These are phyloP conservation scores for Parus major DNA, from an alignment of 2,113 vertebrate species.

Conservation along the genomic window DNA sequence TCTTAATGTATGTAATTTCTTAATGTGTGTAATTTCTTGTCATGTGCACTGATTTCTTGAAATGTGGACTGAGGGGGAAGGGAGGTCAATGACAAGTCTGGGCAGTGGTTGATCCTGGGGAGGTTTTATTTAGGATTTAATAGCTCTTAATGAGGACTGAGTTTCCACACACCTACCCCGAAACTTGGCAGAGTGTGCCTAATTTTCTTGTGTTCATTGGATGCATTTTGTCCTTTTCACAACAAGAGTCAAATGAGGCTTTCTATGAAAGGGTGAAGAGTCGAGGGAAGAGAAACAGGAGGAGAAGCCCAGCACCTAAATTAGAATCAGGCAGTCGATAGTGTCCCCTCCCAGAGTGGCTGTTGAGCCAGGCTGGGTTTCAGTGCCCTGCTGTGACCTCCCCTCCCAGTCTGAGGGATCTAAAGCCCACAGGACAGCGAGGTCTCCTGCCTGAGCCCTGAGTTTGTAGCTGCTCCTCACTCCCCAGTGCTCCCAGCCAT, in stretches of 20 bases:
- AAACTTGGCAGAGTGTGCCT: background rate
- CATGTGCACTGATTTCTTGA: background rate
- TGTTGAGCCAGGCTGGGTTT: background rate
- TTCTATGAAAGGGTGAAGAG: background rate
- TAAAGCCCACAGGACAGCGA: background rate
- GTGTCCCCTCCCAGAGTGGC: background rate
- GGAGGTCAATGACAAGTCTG: background rate
- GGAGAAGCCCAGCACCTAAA: background rate
- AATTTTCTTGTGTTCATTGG: background rate
- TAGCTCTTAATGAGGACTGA: background rate
- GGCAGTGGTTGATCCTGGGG: background rate
- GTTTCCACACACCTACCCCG: background rate
- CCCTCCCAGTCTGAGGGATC: background rate
- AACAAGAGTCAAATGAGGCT: background rate
- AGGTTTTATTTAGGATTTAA: background rate
- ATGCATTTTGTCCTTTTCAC: background rate
- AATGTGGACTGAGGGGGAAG: fast-evolving
- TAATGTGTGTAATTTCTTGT: background rate
- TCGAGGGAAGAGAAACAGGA: background rate
- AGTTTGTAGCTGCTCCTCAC: background rate
- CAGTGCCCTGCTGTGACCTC: background rate
- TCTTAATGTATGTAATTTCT: no score
- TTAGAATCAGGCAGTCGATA: background rate
- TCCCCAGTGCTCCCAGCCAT: background rate
- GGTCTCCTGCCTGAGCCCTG: background rate